Conservation (phyloP, 2,888 invertebrate species). For the Epsilonema sp. region DNA sequence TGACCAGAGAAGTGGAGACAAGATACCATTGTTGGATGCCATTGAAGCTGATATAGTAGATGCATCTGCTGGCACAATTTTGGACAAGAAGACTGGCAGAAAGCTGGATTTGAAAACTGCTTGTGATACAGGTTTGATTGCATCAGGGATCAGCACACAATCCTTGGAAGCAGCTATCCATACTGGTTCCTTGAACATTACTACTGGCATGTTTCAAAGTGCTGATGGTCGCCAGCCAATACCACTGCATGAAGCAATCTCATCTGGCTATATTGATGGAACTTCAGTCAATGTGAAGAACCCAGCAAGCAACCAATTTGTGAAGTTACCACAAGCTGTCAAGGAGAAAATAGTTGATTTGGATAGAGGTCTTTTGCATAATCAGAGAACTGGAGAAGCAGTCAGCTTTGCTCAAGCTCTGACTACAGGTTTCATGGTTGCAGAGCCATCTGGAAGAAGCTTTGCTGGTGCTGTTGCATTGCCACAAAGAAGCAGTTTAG, state of each 20-base stretch:
- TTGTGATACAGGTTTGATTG: conserved; percentile 26
- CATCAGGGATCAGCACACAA: conserved; percentile 21
- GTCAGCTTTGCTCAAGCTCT: conserved; percentile 17
- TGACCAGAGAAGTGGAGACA: conserved; percentile 19
- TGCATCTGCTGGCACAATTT: conserved; percentile 29
- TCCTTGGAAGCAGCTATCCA: conserved; percentile 14
- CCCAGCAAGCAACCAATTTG: conserved; percentile 17
- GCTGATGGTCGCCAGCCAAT: conserved; percentile 55
- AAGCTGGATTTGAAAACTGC: conserved; percentile 31
- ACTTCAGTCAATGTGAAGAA: conserved; percentile 15
- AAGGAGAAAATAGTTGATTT: conserved; percentile 15
- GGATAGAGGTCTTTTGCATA: conserved; percentile 28
- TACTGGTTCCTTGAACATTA: conserved; percentile 13
- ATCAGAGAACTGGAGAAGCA: conserved; percentile 27
- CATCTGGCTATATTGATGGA: conserved; percentile 56
- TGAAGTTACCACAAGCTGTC: conserved; percentile 25
- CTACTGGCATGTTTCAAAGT: conserved; percentile 59
- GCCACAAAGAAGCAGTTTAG: background rate
- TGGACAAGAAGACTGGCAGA: conserved; percentile 31
- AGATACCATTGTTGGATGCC: conserved; percentile 31
- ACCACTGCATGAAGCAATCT: conserved; percentile 60
- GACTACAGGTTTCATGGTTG: conserved; percentile 6
- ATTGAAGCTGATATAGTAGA: conserved; percentile 32
- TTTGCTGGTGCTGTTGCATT: background rate
- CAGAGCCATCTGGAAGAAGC: too few species aligned